These are phyloP conservation scores for Coluber constrictor DNA, from an alignment of 2,797 vertebrate species.

Conservation along the genomic window DNA sequence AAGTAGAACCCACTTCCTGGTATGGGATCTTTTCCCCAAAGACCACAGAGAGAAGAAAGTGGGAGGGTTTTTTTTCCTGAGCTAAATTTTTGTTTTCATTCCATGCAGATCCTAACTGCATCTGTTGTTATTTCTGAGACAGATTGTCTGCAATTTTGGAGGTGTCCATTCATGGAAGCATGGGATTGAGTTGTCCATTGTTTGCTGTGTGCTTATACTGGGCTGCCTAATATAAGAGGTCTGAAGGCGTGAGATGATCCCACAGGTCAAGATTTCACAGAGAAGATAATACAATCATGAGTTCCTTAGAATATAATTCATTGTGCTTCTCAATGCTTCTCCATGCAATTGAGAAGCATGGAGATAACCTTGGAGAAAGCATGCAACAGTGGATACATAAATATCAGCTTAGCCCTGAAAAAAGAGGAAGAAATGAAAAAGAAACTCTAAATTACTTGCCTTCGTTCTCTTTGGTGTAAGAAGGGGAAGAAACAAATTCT, in stretches of 20 bases:
- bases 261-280: background rate
- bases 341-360: background rate
- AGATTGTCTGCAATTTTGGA: background rate
- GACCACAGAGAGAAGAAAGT: background rate
- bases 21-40: background rate
- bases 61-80: constrained; percentile 10
- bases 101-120: background rate
- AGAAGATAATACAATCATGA: background rate
- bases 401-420: background rate
- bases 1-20: too few relatives aligned
- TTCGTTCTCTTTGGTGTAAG: background rate
- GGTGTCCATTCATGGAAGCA: background rate
- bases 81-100: background rate
- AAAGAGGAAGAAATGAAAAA: background rate
- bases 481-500: background rate
- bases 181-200: background rate
- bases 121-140: background rate
- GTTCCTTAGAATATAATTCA: background rate
- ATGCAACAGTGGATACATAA: background rate
- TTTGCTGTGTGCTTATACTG: background rate
- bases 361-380: background rate
- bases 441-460: background rate
- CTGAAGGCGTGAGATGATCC: background rate
- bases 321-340: too few relatives aligned
- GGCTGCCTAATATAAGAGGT: background rate